Conservation (phyloP, 2,888 invertebrate species). For the Coenonympha arcania region DNA sequence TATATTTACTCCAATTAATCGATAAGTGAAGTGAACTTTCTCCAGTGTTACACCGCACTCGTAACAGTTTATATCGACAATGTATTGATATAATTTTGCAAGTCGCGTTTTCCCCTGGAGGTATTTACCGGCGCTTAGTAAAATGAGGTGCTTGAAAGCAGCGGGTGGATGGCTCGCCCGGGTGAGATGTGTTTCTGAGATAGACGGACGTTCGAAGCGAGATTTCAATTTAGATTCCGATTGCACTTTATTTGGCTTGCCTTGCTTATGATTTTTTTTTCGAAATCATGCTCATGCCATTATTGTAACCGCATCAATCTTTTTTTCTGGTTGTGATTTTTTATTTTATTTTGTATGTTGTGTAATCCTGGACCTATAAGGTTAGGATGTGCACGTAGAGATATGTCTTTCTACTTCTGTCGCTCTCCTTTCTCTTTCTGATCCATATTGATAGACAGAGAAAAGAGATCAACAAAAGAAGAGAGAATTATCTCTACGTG, state of each 20-base stretch:
- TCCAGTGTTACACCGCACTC: constrained; percentile 45
- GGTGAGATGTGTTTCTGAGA: constrained; percentile 64
- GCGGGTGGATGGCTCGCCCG: constrained; percentile 71
- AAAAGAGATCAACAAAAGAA: too few species aligned
- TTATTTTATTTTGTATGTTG: not conserved
- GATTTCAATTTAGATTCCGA: constrained; percentile 67
- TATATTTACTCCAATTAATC: constrained; percentile 60
- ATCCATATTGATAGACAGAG: too few species aligned
- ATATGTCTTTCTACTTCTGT: too few species aligned
- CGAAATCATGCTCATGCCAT: constrained; percentile 36
- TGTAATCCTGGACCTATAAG: too few species aligned
- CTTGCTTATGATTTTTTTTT: constrained; percentile 52
- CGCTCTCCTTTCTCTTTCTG: too few species aligned
- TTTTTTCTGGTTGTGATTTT: not conserved
- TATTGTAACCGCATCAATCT: not conserved
- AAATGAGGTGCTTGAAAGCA: constrained; percentile 71
- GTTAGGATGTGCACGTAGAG: too few species aligned
- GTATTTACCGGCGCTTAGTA: constrained; percentile 50
- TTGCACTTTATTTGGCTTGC: constrained; percentile 58
- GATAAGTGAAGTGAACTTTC: constrained; percentile 44
- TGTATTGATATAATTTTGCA: constrained; percentile 17
- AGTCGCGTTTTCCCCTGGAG: constrained; percentile 44
- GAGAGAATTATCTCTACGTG: not conserved
- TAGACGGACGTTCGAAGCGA: constrained; percentile 53
- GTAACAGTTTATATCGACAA: constrained; percentile 30